Evolutionary conservation across 2,888 invertebrate genomes (phyloP).

Genomic region (Onchidella celtica): DNA sequence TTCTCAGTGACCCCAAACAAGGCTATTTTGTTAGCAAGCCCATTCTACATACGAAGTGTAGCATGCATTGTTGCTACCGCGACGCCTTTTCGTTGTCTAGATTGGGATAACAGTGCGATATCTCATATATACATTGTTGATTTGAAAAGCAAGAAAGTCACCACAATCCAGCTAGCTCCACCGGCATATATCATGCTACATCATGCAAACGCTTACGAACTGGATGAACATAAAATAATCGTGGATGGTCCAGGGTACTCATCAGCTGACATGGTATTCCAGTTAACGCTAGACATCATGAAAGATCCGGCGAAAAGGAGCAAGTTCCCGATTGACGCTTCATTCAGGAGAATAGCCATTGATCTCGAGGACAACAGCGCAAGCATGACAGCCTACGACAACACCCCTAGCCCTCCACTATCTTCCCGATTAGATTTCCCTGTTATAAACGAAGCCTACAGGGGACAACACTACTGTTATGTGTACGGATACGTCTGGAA

Average conservation of each 20-base stretch:
- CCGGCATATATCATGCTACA: slow-evolving; percentile 72
- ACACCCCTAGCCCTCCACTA: slow-evolving; percentile 45
- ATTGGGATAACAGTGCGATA: slow-evolving; percentile 62
- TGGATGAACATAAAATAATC: slow-evolving; percentile 54
- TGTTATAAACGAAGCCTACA: slow-evolving; percentile 71
- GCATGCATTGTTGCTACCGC: slow-evolving; percentile 63
- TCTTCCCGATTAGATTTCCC: slow-evolving; percentile 72
- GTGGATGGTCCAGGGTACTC: slow-evolving; percentile 71
- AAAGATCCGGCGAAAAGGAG: slow-evolving; percentile 61
- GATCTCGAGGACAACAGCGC: slow-evolving; percentile 53
- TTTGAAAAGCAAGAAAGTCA: slow-evolving; percentile 60
- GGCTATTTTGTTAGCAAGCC: slow-evolving; percentile 71
- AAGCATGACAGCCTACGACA: slow-evolving; percentile 16
- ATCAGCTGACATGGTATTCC: slow-evolving; percentile 64
- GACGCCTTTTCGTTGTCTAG: slow-evolving; percentile 66
- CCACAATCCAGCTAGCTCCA: slow-evolving; percentile 57
- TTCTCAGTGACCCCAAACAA: slow-evolving; percentile 70
- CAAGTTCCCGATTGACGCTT: slow-evolving; percentile 60
- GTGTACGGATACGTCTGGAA: slow-evolving; percentile 73
- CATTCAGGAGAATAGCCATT: slow-evolving; percentile 67
- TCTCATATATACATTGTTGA: slow-evolving; percentile 68
- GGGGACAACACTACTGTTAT: slow-evolving; percentile 68
- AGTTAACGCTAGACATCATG: slow-evolving; percentile 61
- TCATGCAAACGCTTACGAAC: slow-evolving; percentile 74
- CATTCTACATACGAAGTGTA: slow-evolving; percentile 68